Evolutionary conservation across 1,140 invertebrate species (phyloP).

Genomic region (Rhyacophila brunnea): DNA sequence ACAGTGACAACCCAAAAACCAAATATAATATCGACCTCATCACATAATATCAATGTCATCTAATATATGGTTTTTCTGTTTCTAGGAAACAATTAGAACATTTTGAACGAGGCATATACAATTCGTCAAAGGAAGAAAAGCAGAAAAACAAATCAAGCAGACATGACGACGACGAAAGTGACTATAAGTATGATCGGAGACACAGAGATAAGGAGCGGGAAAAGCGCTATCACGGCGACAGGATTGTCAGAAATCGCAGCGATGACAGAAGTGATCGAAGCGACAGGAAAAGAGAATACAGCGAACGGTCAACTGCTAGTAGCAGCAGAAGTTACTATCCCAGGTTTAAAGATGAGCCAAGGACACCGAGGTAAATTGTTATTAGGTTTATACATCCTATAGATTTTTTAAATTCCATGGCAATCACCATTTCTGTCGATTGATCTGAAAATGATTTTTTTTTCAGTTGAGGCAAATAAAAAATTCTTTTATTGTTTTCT

Average conservation of each 20-base stretch:
- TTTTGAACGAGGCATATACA: conserved; percentile 55
- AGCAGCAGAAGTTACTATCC: conserved; percentile 67
- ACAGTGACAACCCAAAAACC: too few relatives aligned
- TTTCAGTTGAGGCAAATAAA: too few relatives aligned
- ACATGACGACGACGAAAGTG: conserved; percentile 43
- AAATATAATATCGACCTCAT: too few relatives aligned
- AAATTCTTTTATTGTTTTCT: too few relatives aligned
- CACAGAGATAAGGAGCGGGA: conserved; percentile 33
- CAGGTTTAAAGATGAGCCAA: conserved; percentile 74
- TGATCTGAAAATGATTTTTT: too few relatives aligned
- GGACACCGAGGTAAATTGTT: conserved; percentile 64
- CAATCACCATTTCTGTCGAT: too few relatives aligned
- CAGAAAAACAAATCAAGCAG: conserved; percentile 42
- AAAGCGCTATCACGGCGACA: conserved; percentile 38
- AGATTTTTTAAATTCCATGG: too few relatives aligned
- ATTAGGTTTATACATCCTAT: too few relatives aligned
- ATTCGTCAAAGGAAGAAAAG: conserved; percentile 57
- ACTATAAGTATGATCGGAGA: conserved; percentile 40
- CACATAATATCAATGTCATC: too few relatives aligned
- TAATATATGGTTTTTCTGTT: conserved; percentile 26
- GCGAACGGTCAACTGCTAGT: conserved; percentile 40
- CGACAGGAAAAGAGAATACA: conserved; percentile 43
- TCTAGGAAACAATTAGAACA: conserved; percentile 56
- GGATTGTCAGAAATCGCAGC: conserved; percentile 38
- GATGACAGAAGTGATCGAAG: conserved; percentile 40